Evolutionary conservation across 2,113 vertebrate genomes (phyloP).

Genomic region (Podarcis muralis): DNA sequence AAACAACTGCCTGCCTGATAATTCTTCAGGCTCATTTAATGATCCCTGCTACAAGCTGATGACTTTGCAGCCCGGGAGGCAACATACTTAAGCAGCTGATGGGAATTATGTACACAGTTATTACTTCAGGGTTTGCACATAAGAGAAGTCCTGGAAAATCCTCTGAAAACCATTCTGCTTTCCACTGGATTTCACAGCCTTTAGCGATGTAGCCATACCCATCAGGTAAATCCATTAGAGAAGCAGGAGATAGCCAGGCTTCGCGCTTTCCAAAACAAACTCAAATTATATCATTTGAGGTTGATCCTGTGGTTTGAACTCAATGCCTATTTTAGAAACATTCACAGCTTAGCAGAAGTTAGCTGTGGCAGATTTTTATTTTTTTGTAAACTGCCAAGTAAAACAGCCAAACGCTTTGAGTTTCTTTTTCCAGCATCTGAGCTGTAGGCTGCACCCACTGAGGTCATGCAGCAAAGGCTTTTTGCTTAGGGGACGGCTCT

Average conservation of each 20-base stretch:
- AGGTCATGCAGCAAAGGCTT: conserved; percentile 63
- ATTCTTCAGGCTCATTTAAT: not conserved
- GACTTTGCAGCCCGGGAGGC: not conserved
- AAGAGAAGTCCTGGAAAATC: conserved; percentile 20
- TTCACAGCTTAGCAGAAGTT: conserved; percentile 70
- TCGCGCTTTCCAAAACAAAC: conserved; percentile 66
- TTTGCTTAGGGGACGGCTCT: conserved; percentile 70
- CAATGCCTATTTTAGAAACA: conserved; percentile 70
- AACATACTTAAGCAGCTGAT: not conserved
- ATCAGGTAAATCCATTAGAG: conserved; percentile 68
- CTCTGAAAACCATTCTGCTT: conserved; percentile 14
- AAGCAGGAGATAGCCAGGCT: conserved; percentile 64
- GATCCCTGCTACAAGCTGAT: not conserved
- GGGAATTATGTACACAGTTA: conserved; percentile 18
- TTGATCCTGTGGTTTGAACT: conserved; percentile 73
- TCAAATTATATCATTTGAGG: conserved; percentile 71
- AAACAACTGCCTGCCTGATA: not conserved
- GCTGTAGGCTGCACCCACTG: conserved; percentile 66
- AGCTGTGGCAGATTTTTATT: conserved; percentile 60
- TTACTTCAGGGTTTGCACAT: rapidly evolving
- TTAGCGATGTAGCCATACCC: conserved; percentile 52
- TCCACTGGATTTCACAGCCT: conserved; percentile 40
- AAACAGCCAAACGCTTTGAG: conserved; percentile 63
- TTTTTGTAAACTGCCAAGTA: conserved; percentile 69
- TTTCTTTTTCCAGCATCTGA: conserved; percentile 69